Evolutionary conservation across 2,113 vertebrate species (phyloP), one percentile per base, ranked within the genome.

Genomic region (Arothron firmamentum): DNA sequence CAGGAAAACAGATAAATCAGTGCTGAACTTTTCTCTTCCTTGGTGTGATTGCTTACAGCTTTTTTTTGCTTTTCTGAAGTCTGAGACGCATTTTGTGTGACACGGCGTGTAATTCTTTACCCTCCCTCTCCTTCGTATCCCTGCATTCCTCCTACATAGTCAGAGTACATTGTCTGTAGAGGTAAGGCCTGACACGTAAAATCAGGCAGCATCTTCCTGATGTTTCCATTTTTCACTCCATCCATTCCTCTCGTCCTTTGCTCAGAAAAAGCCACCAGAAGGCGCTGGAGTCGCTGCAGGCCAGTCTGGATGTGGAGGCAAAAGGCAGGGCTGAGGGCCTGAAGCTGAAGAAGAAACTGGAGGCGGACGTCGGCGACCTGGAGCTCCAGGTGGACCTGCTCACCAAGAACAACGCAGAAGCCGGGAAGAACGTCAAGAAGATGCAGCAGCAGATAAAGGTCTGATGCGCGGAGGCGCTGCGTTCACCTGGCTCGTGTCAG

Each of bases 381-480:
- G 90, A 91, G 80, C 65, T 91, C 38, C 91, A 92, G 77, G 71
- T 87, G 52, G 90, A 92, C 56, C 70, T 87, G 55, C 77, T 87
- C 34, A 90, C 80, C 69, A 92, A 91, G 73, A 92, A 54, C 81
- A 91, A 90, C 9, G 45, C 80, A 0, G 91, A 92, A 70, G 75
- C 90, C 65, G 74, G 50, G 83, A 92, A 92, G 80, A 89, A 42
- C 57, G 75, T 73, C 65, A 92, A 91, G 80, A 92, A 89, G 81
- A 79, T 84, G 76, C 91, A 92, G 82, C 90, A 91, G 60, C 91
- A 92, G 81, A 87, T 88, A 4, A 92, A 92, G 88, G 91, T 92
- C 20, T 0, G 72, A 17, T 47, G 13, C 9, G 34, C 10, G 2
- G 34, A 38, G 1, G 9, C 34, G 12, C 10, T 4, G 34, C 11